phyloP scores from a whole-genome alignment of 2,888 invertebrate species.

The Mayetiola destructor region DNA sequence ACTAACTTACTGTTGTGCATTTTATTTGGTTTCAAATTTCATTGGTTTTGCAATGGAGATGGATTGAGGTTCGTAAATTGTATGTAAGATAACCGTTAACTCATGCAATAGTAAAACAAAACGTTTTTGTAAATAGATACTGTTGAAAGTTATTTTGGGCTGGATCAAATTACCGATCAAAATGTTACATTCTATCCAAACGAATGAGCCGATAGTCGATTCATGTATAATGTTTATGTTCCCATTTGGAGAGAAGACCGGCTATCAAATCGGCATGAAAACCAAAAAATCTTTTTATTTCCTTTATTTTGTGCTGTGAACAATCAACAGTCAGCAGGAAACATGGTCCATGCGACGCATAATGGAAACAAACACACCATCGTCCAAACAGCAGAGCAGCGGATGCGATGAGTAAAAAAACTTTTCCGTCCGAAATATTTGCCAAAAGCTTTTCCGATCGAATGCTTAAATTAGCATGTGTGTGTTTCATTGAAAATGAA shows the following conservation, averaged over 20 bases:
- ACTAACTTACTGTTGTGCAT: too few relatives aligned
- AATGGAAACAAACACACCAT: too few relatives aligned
- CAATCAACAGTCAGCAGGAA: too few relatives aligned
- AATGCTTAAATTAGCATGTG: constrained; percentile 7
- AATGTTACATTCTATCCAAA: background rate
- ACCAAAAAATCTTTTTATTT: too few relatives aligned
- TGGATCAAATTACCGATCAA: background rate
- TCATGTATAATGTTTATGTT: too few relatives aligned
- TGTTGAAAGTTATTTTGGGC: constrained; percentile 6
- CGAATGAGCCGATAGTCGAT: too few relatives aligned
- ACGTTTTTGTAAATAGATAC: background rate
- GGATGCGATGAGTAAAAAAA: background rate
- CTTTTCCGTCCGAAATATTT: constrained; percentile 1
- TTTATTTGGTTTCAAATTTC: background rate
- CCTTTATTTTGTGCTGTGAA: too few relatives aligned
- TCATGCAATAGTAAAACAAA: background rate
- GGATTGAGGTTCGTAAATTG: background rate
- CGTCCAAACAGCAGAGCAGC: too few relatives aligned
- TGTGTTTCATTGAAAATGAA: constrained; percentile 2
- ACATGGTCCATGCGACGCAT: too few relatives aligned
- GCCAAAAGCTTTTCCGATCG: background rate
- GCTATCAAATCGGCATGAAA: too few relatives aligned
- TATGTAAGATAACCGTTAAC: constrained; percentile 4
- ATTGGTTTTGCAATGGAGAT: background rate
- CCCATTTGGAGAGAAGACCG: too few relatives aligned